Evolutionary conservation across 2,113 vertebrate genomes (phyloP).

Genomic region (Aspidoscelis tigris): DNA sequence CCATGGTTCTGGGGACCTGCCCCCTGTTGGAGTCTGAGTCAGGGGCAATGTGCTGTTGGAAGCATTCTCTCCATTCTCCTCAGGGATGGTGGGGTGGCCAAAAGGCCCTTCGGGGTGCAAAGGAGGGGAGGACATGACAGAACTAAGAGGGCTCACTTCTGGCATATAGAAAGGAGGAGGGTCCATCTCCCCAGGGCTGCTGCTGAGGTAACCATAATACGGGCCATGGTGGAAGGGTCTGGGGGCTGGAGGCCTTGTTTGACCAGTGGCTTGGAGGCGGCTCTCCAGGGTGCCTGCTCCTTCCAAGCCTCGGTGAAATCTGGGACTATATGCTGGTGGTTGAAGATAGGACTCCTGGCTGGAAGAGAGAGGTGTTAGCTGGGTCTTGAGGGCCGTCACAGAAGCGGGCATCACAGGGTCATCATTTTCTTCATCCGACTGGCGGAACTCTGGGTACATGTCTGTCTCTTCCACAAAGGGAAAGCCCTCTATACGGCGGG

Average conservation of each 20-base stretch:
- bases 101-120: conserved; percentile 89
- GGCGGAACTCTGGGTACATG: conserved; percentile 98
- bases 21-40: conserved; percentile 92
- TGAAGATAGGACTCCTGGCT: conserved; percentile 98
- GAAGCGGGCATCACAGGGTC: conserved; percentile 90
- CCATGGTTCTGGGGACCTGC: conserved; percentile 94
- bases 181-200: conserved; percentile 89
- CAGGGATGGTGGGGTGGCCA: conserved; percentile 92
- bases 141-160: conserved; percentile 96
- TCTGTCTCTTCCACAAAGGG: conserved; percentile 98
- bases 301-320: conserved; percentile 92
- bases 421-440: conserved; percentile 98
- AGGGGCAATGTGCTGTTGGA: conserved; percentile 94
- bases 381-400: conserved; percentile 91
- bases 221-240: conserved; percentile 92
- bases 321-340: conserved; percentile 97
- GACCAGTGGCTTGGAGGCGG: conserved; percentile 91
- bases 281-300: conserved; percentile 87
- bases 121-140: conserved; percentile 93
- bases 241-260: conserved; percentile 88
- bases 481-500: conserved; percentile 94
- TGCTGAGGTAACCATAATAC: conserved; percentile 96
- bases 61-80: conserved; percentile 92
- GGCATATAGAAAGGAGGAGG: conserved; percentile 98
- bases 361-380: conserved; percentile 95